Evolutionary conservation across 2,113 vertebrate species (phyloP).

Genomic region (Apeltes quadracus): DNA sequence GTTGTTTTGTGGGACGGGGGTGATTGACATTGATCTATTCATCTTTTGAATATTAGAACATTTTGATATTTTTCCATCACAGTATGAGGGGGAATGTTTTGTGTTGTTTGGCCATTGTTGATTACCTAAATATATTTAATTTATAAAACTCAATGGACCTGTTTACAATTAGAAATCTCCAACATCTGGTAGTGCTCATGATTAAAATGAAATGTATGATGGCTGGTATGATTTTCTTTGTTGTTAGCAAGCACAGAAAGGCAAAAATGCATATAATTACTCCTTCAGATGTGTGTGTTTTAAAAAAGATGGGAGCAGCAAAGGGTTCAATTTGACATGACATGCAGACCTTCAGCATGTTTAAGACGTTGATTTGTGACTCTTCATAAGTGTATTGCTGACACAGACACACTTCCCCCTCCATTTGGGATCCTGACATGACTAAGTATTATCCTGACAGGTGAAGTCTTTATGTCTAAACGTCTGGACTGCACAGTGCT

Average conservation of each 20-base stretch:
- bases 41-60: not conserved
- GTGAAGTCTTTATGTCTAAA: slow-evolving; percentile 20
- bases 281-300: not conserved
- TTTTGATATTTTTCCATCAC: not conserved
- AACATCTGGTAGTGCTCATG: not conserved
- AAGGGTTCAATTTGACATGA: not conserved
- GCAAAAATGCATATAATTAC: not conserved
- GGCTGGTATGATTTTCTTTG: not conserved
- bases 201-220: not conserved
- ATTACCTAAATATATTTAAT: not conserved
- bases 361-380: not conserved
- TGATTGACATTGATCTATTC: not conserved
- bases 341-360: not conserved
- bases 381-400: not conserved
- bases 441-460: slow-evolving; percentile 2
- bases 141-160: not conserved
- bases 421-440: not conserved
- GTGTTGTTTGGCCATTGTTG: not conserved
- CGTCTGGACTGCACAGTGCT: slow-evolving; percentile 29
- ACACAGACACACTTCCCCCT: not conserved
- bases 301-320: not conserved
- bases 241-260: not conserved
- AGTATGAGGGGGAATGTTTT: not conserved
- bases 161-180: not conserved
- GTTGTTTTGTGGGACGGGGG: too few species aligned